Evolutionary conservation across 2,888 invertebrate species (phyloP).

Genomic region (Drosophila aldrichi): DNA sequence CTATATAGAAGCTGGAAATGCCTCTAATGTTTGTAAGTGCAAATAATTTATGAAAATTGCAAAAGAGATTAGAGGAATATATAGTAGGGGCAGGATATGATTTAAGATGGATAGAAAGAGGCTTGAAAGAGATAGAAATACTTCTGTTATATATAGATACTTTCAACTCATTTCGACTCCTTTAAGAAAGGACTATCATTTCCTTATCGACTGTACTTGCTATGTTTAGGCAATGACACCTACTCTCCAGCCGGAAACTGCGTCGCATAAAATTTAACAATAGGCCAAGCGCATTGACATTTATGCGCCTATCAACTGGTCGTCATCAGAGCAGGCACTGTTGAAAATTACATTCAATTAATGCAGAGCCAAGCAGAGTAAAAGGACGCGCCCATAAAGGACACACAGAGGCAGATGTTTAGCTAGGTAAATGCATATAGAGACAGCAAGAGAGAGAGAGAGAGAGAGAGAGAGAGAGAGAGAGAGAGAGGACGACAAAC

Average conservation of each 20-base stretch:
- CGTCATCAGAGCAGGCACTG: slow-evolving; percentile 40
- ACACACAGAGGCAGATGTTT: slow-evolving; percentile 65
- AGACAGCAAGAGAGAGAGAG: not conserved
- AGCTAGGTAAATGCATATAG: slow-evolving; percentile 16
- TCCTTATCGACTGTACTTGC: slow-evolving; percentile 38
- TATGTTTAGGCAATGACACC: slow-evolving; percentile 11
- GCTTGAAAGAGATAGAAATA: not conserved
- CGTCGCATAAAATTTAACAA: slow-evolving; percentile 39
- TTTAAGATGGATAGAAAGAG: not conserved
- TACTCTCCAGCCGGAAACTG: slow-evolving; percentile 52
- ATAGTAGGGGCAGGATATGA: not conserved
- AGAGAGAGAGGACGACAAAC: slow-evolving; percentile 40
- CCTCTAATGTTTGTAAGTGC: slow-evolving; percentile 7
- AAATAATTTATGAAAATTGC: slow-evolving; percentile 25
- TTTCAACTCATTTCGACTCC: no score
- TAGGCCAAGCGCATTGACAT: slow-evolving; percentile 33
- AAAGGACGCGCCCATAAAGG: slow-evolving; percentile 53
- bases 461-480: no score
- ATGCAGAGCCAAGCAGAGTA: slow-evolving; percentile 41
- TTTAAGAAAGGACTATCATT: not conserved
- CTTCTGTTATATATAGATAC: not conserved
- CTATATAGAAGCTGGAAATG: slow-evolving; percentile 12
- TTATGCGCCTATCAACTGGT: slow-evolving; percentile 56
- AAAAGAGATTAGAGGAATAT: slow-evolving; percentile 1
- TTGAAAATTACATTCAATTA: slow-evolving; percentile 75